A percentile compares a stretch with the other conserved stretches of the same genome.
phyloP scores from a whole-genome alignment of 2,113 vertebrate species.

The Garra rufa region DNA sequence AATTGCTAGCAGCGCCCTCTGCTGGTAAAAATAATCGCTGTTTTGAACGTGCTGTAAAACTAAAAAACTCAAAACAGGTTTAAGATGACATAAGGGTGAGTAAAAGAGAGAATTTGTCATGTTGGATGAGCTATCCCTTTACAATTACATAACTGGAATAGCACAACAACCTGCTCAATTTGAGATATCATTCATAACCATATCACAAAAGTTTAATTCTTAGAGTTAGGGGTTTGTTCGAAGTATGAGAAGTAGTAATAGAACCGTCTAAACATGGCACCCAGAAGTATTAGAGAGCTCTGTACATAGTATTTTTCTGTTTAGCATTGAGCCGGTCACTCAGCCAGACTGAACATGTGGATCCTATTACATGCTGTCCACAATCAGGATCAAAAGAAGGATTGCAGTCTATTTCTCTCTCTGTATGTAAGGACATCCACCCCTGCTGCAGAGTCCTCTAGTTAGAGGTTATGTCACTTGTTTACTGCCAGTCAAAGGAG shows the following conservation, averaged over 20 bases:
- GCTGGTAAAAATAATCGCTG: too few species aligned
- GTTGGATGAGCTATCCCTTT: background rate
- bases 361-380: constrained; percentile 39
- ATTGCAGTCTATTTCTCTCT: constrained; percentile 32
- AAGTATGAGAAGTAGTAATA: background rate
- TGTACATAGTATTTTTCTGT: background rate
- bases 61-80: too few species aligned
- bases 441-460: constrained; percentile 24
- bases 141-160: background rate
- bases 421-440: constrained; percentile 29
- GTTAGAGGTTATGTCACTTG: constrained; percentile 49
- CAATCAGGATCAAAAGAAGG: constrained; percentile 20
- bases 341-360: constrained; percentile 22
- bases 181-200: background rate
- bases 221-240: background rate
- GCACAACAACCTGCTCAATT: background rate
- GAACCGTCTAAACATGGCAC: constrained; percentile 6
- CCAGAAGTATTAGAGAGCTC: background rate
- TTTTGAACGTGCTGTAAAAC: too few species aligned
- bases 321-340: constrained; percentile 12
- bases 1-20: too few species aligned
- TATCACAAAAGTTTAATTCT: background rate
- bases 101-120: background rate
- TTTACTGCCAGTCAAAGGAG: constrained; percentile 49
- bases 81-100: too few species aligned